A percentile compares a stretch with the other conserved stretches of the same genome.
These are phyloP conservation scores for Vidua macroura DNA, from an alignment of 2,113 vertebrate genomes.

Conservation along the genomic window DNA sequence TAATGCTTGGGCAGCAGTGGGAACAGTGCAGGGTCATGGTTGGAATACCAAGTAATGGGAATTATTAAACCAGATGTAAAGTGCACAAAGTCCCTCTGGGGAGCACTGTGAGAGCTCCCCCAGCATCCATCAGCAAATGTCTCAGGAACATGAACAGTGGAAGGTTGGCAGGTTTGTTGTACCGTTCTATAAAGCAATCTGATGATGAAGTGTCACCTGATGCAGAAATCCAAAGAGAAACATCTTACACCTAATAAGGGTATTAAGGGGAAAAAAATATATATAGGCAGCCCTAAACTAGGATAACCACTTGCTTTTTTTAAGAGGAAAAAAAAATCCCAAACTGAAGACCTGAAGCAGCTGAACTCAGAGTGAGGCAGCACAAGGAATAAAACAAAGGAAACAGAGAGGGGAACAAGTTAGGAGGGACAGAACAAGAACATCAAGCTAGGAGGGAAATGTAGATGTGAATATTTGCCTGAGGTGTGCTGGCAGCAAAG, in stretches of 20 bases:
- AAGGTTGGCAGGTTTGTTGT: neutral
- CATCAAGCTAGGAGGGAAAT: neutral
- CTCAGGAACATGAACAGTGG: neutral
- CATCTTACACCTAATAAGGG: slow-evolving; percentile 34
- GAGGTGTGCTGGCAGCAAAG: slow-evolving; percentile 4
- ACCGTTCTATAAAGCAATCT: neutral
- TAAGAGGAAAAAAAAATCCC: neutral
- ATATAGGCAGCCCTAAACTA: neutral
- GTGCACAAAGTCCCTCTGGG: neutral
- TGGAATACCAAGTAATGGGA: slow-evolving; percentile 2
- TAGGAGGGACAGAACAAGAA: neutral
- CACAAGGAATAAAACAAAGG: neutral
- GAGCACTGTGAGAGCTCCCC: neutral
- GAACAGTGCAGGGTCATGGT: neutral
- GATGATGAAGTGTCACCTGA: slow-evolving; percentile 55
- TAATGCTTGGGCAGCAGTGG: neutral
- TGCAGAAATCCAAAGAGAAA: slow-evolving; percentile 45
- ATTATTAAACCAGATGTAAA: slow-evolving; percentile 61
- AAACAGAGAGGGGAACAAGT: neutral
- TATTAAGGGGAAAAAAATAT: neutral
- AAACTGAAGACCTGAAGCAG: neutral
- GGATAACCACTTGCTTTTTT: neutral
- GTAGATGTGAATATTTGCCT: slow-evolving; percentile 15
- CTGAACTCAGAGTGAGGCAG: neutral
- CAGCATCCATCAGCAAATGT: slow-evolving; percentile 16